These are phyloP conservation scores for Prenolepis imparis DNA, from an alignment of 2,888 invertebrate genomes.

Conservation along the genomic window DNA sequence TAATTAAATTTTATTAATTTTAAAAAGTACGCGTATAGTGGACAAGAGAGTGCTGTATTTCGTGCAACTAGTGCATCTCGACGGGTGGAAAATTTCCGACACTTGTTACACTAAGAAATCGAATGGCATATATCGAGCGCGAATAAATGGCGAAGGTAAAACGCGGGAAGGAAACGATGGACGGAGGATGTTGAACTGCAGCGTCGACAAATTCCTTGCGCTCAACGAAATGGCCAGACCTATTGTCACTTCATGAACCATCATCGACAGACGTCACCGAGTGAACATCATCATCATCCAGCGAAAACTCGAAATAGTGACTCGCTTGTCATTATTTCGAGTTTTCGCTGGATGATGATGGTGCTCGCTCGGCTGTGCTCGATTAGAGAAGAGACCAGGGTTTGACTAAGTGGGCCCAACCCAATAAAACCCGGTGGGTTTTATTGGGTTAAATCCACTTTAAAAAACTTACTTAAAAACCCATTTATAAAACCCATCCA, in stretches of 20 bases:
- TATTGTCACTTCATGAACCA: too few species aligned
- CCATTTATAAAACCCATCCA: too few species aligned
- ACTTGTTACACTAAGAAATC: constrained; percentile 65
- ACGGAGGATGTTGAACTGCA: constrained; percentile 80
- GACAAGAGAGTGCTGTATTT: not conserved
- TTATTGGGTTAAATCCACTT: too few species aligned
- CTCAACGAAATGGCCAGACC: constrained; percentile 82
- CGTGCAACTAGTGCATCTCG: constrained; percentile 19
- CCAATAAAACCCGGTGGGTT: too few species aligned
- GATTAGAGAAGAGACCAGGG: too few species aligned
- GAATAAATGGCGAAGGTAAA: constrained; percentile 66
- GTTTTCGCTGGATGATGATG: constrained; percentile 43
- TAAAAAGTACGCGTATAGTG: not conserved
- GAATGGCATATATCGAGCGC: constrained; percentile 62
- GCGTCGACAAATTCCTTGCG: constrained; percentile 84
- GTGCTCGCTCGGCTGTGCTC: too few species aligned
- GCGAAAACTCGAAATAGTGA: constrained; percentile 75
- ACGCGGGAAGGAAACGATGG: constrained; percentile 67
- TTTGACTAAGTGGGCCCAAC: too few species aligned
- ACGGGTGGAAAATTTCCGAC: constrained; percentile 63
- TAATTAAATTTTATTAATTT: not conserved
- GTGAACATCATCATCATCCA: not conserved
- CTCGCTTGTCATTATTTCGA: constrained; percentile 76
- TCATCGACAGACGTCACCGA: too few species aligned
- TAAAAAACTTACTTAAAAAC: too few species aligned